Evolutionary conservation across 2,797 vertebrate genomes (phyloP), one percentile per base, ranked within the genome.

Genomic region (Avahi laniger): DNA sequence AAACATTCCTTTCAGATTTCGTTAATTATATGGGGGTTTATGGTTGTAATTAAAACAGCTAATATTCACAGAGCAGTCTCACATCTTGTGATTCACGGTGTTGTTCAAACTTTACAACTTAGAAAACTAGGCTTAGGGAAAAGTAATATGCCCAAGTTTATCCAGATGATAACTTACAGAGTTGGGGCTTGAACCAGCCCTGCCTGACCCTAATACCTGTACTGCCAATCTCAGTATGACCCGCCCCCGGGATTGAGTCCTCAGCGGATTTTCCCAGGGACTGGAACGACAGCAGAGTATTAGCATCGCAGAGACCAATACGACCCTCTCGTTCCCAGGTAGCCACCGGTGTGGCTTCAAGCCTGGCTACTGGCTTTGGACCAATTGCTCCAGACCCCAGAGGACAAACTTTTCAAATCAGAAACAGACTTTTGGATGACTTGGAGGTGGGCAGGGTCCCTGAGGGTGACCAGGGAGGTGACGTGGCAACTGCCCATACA

Each of bases 331-430:
- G 3, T 63, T 26, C 41, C 63, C 24, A 14, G 38, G 22, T 11
- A 57, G 33, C 50, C 30, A 52, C 17, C 7, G 5, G 24, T 2
- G 35, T 33, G 48, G 14, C 26, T 72, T 85, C 43, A 57, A 28
- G 38, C 67, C 54, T 83, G 70, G 3, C 15, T 67, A 9, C 28
- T 70, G 69, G n/a, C 26, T 96, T 87, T 43, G 48, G n/a, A 61
- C 82, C 46, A 41, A 67, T 67, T 50, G 54, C 28, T 78, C 90
- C 61, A 83, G 63, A 93, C 73, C 69, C 83, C 33, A 69, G 86
- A 73, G 59, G 78, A 70, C 4, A 48, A 15, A 57, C 13, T 14
- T 72, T 41, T 52, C 24, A 22, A 59, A 35, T 70, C 22, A 46
- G 22, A 83, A 69, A 69, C 30, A 65, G 8, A 50, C 5, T 7